Conservation (phyloP, 2,113 vertebrate species). For the Mobula birostris region DNA sequence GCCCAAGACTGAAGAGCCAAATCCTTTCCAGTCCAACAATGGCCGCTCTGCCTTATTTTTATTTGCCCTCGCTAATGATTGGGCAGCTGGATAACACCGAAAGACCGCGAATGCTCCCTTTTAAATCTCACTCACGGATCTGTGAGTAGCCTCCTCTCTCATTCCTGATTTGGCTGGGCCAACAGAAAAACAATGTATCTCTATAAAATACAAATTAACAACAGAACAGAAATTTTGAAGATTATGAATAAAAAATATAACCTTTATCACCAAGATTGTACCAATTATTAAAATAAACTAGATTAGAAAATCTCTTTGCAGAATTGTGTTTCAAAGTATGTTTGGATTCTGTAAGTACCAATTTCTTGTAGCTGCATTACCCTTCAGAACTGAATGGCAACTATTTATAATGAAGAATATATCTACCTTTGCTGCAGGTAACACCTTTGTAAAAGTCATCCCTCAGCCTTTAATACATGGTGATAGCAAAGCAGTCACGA, state of each 20-base stretch:
- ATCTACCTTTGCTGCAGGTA: not conserved
- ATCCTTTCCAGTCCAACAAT: no score
- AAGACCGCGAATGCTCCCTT: no score
- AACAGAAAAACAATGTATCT: no score
- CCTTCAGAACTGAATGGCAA: not conserved
- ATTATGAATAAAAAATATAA: not conserved
- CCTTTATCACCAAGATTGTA: not conserved
- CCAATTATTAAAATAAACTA: no score
- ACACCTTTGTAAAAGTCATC: conserved; percentile 5
- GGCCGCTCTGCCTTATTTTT: not conserved
- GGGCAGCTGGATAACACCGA: no score
- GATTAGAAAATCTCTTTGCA: not conserved
- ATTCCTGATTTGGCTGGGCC: no score
- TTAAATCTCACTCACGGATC: no score
- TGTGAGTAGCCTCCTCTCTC: no score
- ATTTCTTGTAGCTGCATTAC: not conserved
- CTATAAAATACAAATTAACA: not conserved
- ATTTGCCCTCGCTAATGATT: no score
- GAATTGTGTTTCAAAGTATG: not conserved
- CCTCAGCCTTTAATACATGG: not conserved
- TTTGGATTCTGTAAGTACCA: not conserved
- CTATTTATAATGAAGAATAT: not conserved
- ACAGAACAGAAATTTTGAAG: not conserved
- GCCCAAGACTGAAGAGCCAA: no score
- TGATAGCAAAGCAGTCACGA: not conserved